Conservation (phyloP, 2,888 invertebrate genomes). For the Pseudococcus viburni region DNA sequence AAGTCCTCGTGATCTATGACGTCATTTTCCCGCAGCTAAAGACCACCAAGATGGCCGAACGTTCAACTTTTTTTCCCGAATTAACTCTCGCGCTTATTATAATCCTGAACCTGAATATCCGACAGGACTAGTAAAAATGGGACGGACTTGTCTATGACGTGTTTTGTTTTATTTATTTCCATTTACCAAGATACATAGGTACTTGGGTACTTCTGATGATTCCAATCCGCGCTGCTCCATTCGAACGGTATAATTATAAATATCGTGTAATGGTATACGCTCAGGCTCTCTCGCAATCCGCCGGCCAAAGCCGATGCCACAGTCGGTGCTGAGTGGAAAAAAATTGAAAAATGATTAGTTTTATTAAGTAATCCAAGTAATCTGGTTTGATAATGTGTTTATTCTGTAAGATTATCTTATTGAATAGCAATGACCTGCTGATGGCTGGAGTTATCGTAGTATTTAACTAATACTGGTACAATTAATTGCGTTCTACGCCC, state of each 20-base stretch:
- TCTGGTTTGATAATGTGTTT: conserved; percentile 50
- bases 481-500: neutral
- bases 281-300: neutral
- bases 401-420: conserved; percentile 49
- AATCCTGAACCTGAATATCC: conserved; percentile 62
- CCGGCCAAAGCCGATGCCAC: neutral
- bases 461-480: conserved; percentile 25
- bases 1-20: conserved; percentile 65
- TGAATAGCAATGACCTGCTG: conserved; percentile 21
- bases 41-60: conserved; percentile 64
- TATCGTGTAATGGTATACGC: conserved; percentile 51
- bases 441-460: conserved; percentile 21
- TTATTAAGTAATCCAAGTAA: conserved; percentile 57
- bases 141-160: conserved; percentile 65
- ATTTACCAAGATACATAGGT: conserved; percentile 31
- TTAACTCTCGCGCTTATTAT: conserved; percentile 47
- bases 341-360: conserved; percentile 57
- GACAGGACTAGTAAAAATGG: conserved; percentile 62
- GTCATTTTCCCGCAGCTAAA: conserved; percentile 66
- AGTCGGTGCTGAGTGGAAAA: neutral
- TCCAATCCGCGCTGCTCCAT: conserved; percentile 26
- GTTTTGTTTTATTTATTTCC: conserved; percentile 64
- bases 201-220: conserved; percentile 21
- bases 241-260: conserved; percentile 47
- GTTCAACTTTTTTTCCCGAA: conserved; percentile 58